Evolutionary conservation across 2,888 invertebrate genomes (phyloP).

Genomic region (Melinopterus prodromus): DNA sequence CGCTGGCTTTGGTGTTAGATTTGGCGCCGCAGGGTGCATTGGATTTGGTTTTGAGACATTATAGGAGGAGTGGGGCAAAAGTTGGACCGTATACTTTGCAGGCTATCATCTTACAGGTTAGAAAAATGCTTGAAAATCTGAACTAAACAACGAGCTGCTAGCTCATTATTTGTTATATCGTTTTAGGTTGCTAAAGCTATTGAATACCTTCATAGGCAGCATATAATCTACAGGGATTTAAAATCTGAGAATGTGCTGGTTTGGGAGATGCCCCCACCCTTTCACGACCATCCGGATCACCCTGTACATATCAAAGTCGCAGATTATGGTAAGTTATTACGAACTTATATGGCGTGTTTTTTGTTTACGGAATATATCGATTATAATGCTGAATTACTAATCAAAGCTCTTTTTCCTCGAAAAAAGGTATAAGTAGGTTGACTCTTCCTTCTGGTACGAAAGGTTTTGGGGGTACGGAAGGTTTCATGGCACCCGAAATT

Average conservation of each 20-base stretch:
- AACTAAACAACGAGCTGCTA: too few relatives aligned
- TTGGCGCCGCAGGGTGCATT: slow-evolving; percentile 94
- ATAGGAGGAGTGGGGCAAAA: slow-evolving; percentile 83
- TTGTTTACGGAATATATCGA: slow-evolving; percentile 9
- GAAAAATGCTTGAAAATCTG: background rate
- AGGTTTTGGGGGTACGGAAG: slow-evolving; percentile 98
- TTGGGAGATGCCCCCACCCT: slow-evolving; percentile 93
- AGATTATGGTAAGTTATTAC: slow-evolving; percentile 78
- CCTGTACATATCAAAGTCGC: slow-evolving; percentile 91
- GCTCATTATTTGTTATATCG: background rate
- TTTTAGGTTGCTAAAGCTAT: slow-evolving; percentile 83
- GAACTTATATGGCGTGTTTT: background rate
- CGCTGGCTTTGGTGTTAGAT: slow-evolving; percentile 87
- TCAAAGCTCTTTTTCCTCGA: background rate
- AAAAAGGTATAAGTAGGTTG: slow-evolving; percentile 81
- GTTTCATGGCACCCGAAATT: slow-evolving; percentile 99
- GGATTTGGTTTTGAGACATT: slow-evolving; percentile 83
- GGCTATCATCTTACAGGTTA: slow-evolving; percentile 82
- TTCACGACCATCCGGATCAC: slow-evolving; percentile 71
- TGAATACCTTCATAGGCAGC: slow-evolving; percentile 92
- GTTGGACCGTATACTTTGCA: slow-evolving; percentile 84
- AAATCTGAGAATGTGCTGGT: slow-evolving; percentile 98
- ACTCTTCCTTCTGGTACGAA: slow-evolving; percentile 92
- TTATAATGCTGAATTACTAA: background rate
- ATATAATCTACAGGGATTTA: slow-evolving; percentile 92